Percentiles rank a stretch among this genome's conserved stretches.
phyloP scores from a whole-genome alignment of 2,888 invertebrate genomes.

The Dolichopus griseipennis region DNA sequence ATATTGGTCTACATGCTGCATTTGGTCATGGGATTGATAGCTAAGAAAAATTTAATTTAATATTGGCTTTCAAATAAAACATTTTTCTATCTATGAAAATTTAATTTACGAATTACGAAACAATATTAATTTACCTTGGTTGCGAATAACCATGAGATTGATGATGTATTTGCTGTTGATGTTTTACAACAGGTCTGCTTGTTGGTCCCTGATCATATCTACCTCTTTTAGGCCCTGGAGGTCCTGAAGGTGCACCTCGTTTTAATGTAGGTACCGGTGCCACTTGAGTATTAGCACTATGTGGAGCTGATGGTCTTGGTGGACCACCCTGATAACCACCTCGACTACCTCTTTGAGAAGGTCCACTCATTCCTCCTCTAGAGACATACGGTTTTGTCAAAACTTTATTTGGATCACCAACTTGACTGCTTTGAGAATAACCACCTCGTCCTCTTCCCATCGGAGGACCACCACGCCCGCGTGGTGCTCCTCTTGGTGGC shows the following conservation, averaged over 20 bases:
- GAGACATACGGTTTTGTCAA: constrained; percentile 32
- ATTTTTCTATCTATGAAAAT: no score
- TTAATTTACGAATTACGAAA: background rate
- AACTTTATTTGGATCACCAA: constrained; percentile 30
- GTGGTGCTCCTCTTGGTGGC: constrained; percentile 29
- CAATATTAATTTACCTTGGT: constrained; percentile 13
- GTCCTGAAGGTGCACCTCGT: constrained; percentile 40
- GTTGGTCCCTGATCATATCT: constrained; percentile 41
- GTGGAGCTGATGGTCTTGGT: constrained; percentile 38
- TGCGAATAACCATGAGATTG: constrained; percentile 18
- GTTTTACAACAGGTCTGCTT: constrained; percentile 39
- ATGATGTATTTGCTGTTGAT: constrained; percentile 35
- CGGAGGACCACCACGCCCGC: constrained; percentile 37
- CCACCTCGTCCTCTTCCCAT: constrained; percentile 37
- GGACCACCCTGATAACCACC: constrained; percentile 37
- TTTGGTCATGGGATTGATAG: constrained; percentile 39
- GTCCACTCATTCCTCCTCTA: constrained; percentile 37
- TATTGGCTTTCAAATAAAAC: background rate
- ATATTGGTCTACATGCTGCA: constrained; percentile 38
- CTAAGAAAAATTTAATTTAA: constrained; percentile 17
- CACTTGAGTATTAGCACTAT: constrained; percentile 41
- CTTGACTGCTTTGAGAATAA: constrained; percentile 26
- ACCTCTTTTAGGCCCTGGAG: constrained; percentile 41
- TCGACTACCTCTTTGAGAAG: constrained; percentile 32
- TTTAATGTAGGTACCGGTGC: constrained; percentile 41